Evolutionary conservation across 1,140 invertebrate genomes (phyloP), one percentile per base, ranked within the genome.

Genomic region (Hyposmocoma kahamanoa): DNA sequence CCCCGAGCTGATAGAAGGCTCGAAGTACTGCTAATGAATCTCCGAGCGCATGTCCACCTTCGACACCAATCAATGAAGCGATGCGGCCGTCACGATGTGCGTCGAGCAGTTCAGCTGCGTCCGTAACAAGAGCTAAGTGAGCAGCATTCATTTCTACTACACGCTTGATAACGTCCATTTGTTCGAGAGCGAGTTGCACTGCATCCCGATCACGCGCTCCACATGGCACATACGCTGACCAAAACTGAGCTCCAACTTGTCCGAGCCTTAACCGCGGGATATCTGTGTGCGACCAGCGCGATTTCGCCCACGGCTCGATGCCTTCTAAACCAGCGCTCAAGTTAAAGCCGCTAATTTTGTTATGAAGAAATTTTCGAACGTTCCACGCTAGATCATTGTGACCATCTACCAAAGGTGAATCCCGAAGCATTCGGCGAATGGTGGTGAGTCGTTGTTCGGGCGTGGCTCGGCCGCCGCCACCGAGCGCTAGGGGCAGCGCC

Each of bases 331-430:
- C 91, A 42, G 90, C 89, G 64, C 91, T 92, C 48, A 97, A 89
- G 80, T 96, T 94, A 24, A 96, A 90, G 48, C 90, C 89, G 36
- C 91, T 90, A 38, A 97, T 88, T 77, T 93, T 91, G 84, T 96
- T 96, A 78, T 95, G 91, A 50, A 93, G 90, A 76, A 93, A 93
- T 67, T 92, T 93, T 55, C 94, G 88, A 53, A 95, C 90, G 69
- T 95, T 94, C 92, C 93, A 95, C 30, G 95, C 92, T 67, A 96
- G 89, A 84, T 96, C 95, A 81, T 96, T 97, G 84, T 96, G 95
- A 42, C 95, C 96, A 81, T 91, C 90, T 20, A 89, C 87, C 9
- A 91, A 80, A 6, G 90, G 90, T 10, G 88, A 87, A 47, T 90
- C 89, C 44, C 88, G 87, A 51, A 91, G 79, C 60, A 91, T 87